phyloP scores from a whole-genome alignment of 2,797 vertebrate species.

The Tadarida brasiliensis region DNA sequence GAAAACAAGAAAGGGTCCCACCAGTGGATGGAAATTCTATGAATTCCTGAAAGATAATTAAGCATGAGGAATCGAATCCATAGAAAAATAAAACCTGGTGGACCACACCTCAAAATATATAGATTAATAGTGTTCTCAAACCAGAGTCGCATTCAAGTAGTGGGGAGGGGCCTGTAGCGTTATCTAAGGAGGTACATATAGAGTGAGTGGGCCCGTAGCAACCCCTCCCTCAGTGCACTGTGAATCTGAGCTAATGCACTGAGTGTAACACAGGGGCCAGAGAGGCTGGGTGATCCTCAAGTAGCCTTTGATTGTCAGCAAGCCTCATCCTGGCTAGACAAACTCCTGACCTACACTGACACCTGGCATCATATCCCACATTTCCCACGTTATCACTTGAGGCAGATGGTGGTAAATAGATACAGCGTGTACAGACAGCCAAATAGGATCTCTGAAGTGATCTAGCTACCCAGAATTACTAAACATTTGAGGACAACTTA shows the following conservation, averaged over 20 bases:
- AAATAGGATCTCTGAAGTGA: neutral
- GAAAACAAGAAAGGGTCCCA: neutral
- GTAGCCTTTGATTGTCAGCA: neutral
- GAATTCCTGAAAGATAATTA: conserved; percentile 53
- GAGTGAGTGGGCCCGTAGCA: neutral
- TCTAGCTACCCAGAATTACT: conserved; percentile 7
- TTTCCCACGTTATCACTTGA: neutral
- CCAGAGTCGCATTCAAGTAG: neutral
- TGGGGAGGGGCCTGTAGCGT: neutral
- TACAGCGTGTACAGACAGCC: neutral
- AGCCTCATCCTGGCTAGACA: neutral
- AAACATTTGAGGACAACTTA: conserved; percentile 10
- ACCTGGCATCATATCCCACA: neutral
- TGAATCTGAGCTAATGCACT: neutral
- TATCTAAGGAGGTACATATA: neutral
- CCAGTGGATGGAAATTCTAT: neutral
- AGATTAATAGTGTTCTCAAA: neutral
- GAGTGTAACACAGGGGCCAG: neutral
- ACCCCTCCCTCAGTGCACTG: neutral
- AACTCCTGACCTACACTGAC: neutral
- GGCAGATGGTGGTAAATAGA: neutral
- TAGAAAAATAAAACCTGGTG: neutral
- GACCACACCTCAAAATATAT: neutral
- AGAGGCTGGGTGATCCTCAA: neutral
- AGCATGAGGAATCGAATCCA: neutral